Percentiles rank a stretch among this genome's conserved stretches.
Evolutionary conservation across 2,888 invertebrate species (phyloP).

Genomic region (Megaustenia siamemsis): DNA sequence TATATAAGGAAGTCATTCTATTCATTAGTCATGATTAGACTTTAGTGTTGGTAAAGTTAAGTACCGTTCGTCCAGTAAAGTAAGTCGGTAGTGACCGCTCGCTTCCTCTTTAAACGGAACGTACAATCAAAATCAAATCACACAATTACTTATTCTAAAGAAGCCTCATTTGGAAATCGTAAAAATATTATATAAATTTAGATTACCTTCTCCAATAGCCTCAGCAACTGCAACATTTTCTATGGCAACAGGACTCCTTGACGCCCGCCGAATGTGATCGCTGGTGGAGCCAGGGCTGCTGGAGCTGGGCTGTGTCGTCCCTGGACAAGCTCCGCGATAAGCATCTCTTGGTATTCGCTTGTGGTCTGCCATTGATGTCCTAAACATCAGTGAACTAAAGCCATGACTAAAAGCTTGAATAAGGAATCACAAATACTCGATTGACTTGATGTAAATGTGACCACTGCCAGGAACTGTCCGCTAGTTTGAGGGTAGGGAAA

Average conservation of each 20-base stretch:
- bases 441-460: neutral
- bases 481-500: conserved; percentile 19
- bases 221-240: conserved; percentile 28
- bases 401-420: neutral
- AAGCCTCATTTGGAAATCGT: too few species aligned
- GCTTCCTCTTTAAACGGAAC: too few species aligned
- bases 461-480: neutral
- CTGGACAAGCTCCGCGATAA: conserved; percentile 28
- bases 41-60: too few species aligned
- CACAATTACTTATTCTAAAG: too few species aligned
- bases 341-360: conserved; percentile 24
- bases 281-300: neutral
- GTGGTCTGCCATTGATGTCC: conserved; percentile 44
- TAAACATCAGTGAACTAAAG: neutral
- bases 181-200: too few species aligned
- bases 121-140: too few species aligned
- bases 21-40: too few species aligned
- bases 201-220: conserved; percentile 23
- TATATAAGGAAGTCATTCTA: too few species aligned
- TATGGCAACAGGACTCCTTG: conserved; percentile 42
- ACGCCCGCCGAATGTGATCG: conserved; percentile 23
- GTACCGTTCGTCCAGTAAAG: too few species aligned
- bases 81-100: too few species aligned
- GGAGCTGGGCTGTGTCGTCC: neutral
- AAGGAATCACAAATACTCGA: neutral